Conservation (phyloP, 2,888 invertebrate genomes). For the Aspidiotus destructor region DNA sequence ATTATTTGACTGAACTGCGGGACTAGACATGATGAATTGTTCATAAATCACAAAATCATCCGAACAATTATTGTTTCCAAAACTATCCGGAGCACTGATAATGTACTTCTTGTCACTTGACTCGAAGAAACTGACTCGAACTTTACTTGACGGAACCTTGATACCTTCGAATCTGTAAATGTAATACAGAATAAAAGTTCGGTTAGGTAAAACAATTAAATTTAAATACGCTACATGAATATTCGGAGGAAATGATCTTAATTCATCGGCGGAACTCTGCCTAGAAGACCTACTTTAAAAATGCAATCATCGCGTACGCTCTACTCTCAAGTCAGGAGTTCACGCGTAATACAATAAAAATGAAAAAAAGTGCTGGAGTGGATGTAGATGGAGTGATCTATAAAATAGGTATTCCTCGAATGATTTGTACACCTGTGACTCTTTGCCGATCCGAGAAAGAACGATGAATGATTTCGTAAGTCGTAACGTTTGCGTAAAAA, state of each 20-base stretch:
- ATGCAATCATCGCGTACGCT: neutral
- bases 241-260: too few species aligned
- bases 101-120: constrained; percentile 30
- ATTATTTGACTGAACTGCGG: constrained; percentile 21
- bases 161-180: constrained; percentile 31
- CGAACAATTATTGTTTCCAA: constrained; percentile 18
- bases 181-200: neutral
- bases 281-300: neutral
- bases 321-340: too few species aligned
- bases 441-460: too few species aligned
- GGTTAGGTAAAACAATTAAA: too few species aligned
- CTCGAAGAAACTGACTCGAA: constrained; percentile 36
- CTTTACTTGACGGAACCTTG: constrained; percentile 34
- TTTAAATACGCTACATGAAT: too few species aligned
- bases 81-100: constrained; percentile 18
- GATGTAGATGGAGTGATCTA: too few species aligned
- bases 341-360: too few species aligned
- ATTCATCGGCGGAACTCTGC: neutral
- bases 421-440: too few species aligned
- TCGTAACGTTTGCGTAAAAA: too few species aligned
- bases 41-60: constrained; percentile 28
- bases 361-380: too few species aligned
- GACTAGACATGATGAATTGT: constrained; percentile 29
- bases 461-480: too few species aligned
- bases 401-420: too few species aligned